phyloP scores from a whole-genome alignment of 2,113 vertebrate species.

The Cololabis saira region DNA sequence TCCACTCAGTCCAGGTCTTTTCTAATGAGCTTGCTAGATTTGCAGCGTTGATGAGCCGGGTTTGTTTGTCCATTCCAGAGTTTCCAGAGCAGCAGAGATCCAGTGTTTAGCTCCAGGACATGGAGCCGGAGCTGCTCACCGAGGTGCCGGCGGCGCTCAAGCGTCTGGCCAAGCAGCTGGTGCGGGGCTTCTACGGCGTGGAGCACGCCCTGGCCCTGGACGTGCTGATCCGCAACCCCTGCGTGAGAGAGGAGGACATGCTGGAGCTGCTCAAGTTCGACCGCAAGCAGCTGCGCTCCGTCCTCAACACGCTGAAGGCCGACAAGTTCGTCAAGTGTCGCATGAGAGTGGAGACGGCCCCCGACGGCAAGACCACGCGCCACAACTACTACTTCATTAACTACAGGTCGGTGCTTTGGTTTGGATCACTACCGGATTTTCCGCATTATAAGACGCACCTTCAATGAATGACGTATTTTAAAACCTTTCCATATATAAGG shows the following conservation, averaged over 20 bases:
- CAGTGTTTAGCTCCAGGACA: slow-evolving; percentile 83
- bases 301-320: slow-evolving; percentile 95
- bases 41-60: no score
- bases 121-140: slow-evolving; percentile 92
- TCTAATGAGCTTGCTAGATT: no score
- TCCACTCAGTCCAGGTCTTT: no score
- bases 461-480: no score
- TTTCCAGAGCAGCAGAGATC: no score
- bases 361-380: slow-evolving; percentile 94
- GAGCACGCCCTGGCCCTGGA: slow-evolving; percentile 96
- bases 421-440: no score
- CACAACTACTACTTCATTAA: slow-evolving; percentile 99
- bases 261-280: slow-evolving; percentile 97
- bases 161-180: slow-evolving; percentile 95
- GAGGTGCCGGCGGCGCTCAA: slow-evolving; percentile 95
- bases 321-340: slow-evolving; percentile 99
- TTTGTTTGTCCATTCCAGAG: no score
- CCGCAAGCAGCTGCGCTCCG: slow-evolving; percentile 94
- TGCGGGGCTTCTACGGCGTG: slow-evolving; percentile 95
- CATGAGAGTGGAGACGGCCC: slow-evolving; percentile 95
- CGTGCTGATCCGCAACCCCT: slow-evolving; percentile 95
- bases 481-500: no score
- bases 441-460: no score
- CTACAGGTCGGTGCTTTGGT: slow-evolving; percentile 77
- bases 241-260: slow-evolving; percentile 99